A percentile compares a stretch with the other conserved stretches of the same genome.
Conservation (phyloP, 1,140 invertebrate genomes). For the Achatina immaculata region DNA sequence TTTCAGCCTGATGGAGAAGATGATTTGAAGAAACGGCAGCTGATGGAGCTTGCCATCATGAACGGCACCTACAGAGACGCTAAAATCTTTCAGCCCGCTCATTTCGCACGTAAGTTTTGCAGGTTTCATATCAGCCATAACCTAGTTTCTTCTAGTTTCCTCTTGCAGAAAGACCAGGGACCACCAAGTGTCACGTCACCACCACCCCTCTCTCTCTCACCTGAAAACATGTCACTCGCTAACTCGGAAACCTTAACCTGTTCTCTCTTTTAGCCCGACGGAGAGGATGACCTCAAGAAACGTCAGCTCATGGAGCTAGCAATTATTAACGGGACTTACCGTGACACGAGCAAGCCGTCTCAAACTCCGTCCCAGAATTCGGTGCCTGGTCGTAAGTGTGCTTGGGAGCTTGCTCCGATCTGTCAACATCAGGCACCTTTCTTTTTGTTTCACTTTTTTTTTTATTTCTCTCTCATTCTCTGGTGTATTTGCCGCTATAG, state of each 20-base stretch:
- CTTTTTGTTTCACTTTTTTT: neutral
- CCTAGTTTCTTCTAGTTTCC: neutral
- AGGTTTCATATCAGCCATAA: constrained; percentile 16
- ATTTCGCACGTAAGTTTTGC: constrained; percentile 43
- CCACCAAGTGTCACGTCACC: neutral
- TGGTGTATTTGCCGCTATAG: neutral
- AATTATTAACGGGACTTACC: constrained; percentile 99
- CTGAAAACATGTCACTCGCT: neutral
- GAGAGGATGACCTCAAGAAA: constrained; percentile 99
- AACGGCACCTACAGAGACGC: constrained; percentile 96
- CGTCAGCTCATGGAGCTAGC: constrained; percentile 99
- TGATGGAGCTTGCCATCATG: constrained; percentile 99
- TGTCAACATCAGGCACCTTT: neutral
- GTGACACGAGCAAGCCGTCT: constrained; percentile 75
- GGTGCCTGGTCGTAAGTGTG: constrained; percentile 65
- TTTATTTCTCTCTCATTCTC: constrained; percentile 1
- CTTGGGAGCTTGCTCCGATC: constrained; percentile 44
- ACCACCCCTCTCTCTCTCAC: neutral
- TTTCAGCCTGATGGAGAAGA: constrained; percentile 97
- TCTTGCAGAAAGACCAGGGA: neutral
- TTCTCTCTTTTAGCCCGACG: constrained; percentile 85
- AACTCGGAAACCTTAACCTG: constrained; percentile 1
- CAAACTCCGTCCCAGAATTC: constrained; percentile 49
- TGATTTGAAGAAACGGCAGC: constrained; percentile 98
- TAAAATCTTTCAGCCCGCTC: constrained; percentile 35